phyloP scores from a whole-genome alignment of 2,888 invertebrate species.

The Ptilodon capucinus region DNA sequence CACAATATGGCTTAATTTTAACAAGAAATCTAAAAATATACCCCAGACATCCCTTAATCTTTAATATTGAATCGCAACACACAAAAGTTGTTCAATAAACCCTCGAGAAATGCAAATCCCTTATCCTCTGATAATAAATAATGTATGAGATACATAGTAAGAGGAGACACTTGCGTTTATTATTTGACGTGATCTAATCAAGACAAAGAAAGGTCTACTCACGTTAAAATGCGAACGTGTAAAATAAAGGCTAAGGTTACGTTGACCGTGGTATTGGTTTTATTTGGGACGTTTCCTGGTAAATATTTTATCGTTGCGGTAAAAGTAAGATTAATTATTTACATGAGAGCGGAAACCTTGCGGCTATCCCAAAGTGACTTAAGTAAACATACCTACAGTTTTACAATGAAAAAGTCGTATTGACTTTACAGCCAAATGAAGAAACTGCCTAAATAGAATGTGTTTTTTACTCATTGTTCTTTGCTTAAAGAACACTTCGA shows the following conservation, averaged over 20 bases:
- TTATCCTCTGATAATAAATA: constrained; percentile 60
- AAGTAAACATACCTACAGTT: neutral
- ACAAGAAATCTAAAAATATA: constrained; percentile 45
- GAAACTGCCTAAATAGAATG: too few species aligned
- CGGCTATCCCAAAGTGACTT: neutral
- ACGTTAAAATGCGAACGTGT: neutral
- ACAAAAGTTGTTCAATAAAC: constrained; percentile 72
- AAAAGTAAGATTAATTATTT: neutral
- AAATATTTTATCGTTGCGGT: neutral
- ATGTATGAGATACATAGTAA: constrained; percentile 51
- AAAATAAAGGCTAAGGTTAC: neutral
- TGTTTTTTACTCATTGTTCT: too few species aligned
- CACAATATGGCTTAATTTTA: constrained; percentile 50
- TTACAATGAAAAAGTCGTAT: neutral
- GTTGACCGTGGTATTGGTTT: neutral
- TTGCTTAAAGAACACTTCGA: too few species aligned
- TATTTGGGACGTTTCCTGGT: neutral
- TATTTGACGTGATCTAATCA: constrained; percentile 23
- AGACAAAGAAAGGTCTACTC: neutral
- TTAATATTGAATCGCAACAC: constrained; percentile 70
- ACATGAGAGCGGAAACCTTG: neutral
- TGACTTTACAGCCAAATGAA: neutral
- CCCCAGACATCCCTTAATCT: constrained; percentile 53
- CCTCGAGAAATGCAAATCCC: constrained; percentile 63
- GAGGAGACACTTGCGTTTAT: constrained; percentile 32